Base-by-base conservation (phyloP, 2,797 vertebrate genomes). In the Pangasius krempfi region DNA sequence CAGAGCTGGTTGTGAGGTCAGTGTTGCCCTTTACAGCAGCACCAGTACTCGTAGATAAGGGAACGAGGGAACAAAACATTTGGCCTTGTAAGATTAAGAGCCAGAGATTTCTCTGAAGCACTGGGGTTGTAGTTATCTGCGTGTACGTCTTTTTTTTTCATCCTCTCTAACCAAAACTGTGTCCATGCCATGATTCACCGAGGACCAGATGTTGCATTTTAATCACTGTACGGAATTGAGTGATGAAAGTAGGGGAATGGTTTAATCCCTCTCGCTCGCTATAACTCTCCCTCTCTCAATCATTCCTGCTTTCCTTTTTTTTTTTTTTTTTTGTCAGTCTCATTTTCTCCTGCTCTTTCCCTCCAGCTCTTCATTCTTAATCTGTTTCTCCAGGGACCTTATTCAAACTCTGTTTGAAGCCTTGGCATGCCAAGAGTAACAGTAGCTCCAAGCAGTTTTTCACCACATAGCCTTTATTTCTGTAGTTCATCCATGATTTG, bases 191-290 rank as follows among this genome's bases (percentile, higher is more conserved):
- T 87, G 60, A 82, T 85, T 92, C 86, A 79, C 50, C 47, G 54
- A 62, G 40, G 83, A 84, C 85, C 92, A 93, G 93, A 92, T 92
- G 91, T 92, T 91, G 89, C 30, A n/a, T 92, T 91, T 90, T 92
- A 92, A 91, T 92, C 91, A 91, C 86, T 64, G 84, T 75, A 75
- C 78, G 52, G 87, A 75, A 88, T 84, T n/a, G 66, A 86, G 54
- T 68, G 85, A 88, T 91, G 83, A 89, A 87, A 90, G 89, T 89
- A 86, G 87, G 75, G 88, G 87, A 89, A 86, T 84, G 78, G 87
- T 88, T 91, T 92, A 90, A 92, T 92, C 91, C 84, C 70, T 33
- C 18, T 84, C 72, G 60, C 73, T 80, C 54, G 20, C 37, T 86
- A 44, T 75, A 80, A 80, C 80, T 62, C 56, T 54, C 64, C 27